Evolutionary conservation across 2,113 vertebrate genomes (phyloP), one percentile per base, ranked within the genome.

Genomic region (Nothoprocta pentlandii): DNA sequence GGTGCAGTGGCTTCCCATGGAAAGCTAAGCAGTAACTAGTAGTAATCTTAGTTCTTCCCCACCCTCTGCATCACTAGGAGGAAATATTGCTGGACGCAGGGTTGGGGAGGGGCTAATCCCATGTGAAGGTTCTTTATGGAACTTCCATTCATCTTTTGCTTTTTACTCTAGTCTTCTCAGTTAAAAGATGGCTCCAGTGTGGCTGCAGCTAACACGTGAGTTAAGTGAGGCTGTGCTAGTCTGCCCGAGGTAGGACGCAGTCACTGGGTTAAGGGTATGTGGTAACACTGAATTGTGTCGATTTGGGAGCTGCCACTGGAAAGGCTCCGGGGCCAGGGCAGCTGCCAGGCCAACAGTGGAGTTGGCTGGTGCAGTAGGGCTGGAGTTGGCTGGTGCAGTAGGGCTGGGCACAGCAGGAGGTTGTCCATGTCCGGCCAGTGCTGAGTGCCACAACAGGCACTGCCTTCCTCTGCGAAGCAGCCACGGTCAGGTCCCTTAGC

Each of bases 21-120:
- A 95, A 96, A 91, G 92, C 95, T 49, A 92, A 93, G 91, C 94
- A 93, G 95, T 94, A 97, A 97, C 87, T 90, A 94, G 86, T 85
- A 78, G 95, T 95, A 89, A 71, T 91, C 92, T 81, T 91, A 94
- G 89, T 63, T 91, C 92, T 96, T 94, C 74, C 77, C 49, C 73
- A 58, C 75, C 89, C 66, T 81, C 78, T 90, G 74, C 91, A 47
- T 75, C 84, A 80, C 74, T 79, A 73, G 44, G 61, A 75, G 86
- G 82, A 83, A 87, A 44, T 79, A 79, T 62, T 68, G 80, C 69
- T 92, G 69, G 92, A 78, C 84, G 22, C 9, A 20, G 7, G 69
- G 36, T 39, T 66, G 58, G 84, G 92, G 62, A 80, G n/a, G 47
- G 19, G 46, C 39, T 90, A 90, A 84, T 75, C 89, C 22, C 80